Conservation (phyloP, 2,888 invertebrate genomes). For the Acanthosepion esculentum region DNA sequence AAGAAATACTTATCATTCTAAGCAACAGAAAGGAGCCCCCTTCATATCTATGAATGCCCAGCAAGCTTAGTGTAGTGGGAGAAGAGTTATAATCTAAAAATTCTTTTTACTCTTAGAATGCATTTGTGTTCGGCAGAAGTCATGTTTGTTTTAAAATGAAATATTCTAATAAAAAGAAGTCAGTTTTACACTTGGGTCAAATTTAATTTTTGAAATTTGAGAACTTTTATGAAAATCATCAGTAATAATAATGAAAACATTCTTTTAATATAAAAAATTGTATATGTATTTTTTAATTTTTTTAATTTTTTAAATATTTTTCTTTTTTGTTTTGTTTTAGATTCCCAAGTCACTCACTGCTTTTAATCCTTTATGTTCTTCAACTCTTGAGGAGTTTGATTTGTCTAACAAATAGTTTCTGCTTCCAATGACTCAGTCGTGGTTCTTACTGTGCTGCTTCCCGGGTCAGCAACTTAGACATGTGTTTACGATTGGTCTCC, state of each 20-base stretch:
- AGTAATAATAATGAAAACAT: background rate
- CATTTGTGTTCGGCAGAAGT: no score
- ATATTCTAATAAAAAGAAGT: no score
- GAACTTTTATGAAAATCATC: no score
- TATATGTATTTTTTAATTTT: background rate
- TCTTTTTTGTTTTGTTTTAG: background rate
- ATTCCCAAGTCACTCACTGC: background rate
- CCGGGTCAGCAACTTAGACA: background rate
- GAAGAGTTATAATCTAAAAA: no score
- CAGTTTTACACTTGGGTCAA: no score
- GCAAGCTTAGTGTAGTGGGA: no score
- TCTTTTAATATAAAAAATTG: background rate
- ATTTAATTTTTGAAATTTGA: no score
- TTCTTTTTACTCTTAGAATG: no score
- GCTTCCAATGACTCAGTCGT: background rate
- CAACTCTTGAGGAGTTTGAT: background rate
- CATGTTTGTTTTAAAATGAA: no score
- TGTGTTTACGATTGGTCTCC: background rate
- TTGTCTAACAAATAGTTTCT: conserved; percentile 39
- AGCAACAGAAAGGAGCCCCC: no score
- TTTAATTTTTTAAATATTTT: background rate
- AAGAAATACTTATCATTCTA: no score
- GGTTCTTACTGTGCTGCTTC: background rate
- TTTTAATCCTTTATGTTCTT: background rate
- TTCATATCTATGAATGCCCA: no score